Base-by-base conservation (phyloP, 2,888 invertebrate genomes). In the Trichacis sp. region DNA sequence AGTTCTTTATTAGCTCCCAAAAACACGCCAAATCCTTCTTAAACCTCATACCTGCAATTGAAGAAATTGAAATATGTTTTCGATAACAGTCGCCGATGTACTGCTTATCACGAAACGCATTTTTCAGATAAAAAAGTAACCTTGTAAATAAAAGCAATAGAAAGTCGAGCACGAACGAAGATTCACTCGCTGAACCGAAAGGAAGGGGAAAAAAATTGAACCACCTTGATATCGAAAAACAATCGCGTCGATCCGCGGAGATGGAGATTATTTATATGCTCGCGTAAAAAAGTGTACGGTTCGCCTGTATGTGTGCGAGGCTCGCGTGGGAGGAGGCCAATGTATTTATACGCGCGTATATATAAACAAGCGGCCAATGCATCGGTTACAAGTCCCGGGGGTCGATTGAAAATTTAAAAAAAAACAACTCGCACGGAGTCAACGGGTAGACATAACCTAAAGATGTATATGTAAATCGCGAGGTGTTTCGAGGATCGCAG, bases 361-460 rank as follows among this genome's bases (percentile, higher is more conserved):
- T 73, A 71, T 58, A 71, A 75, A 65, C 66, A 45, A 50, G 50
- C 17, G 45, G 51, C 50, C 59, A 46, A 50, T 53, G 53, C 50
- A 43, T 58, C 52, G 54, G 43, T 11, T 18, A 43, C n/a, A n/a
- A n/a, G n/a, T n/a, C n/a, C n/a, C 18, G 30, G 64, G 42, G 45
- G 56, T 56, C 43, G 50, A 36, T 47, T n/a, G 18, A 18, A 19
- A 43, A 43, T 18, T 40, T 15, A 69, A 64, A 73, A 68, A 76
- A 59, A 61, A 75, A 77, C 77, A 73, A 42, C 18, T 43, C 43
- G 9, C 17, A 68, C 71, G 73, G 72, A 77, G 73, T 75, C 74
- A 73, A 72, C 69, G 58, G 71, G 71, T 75, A 73, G 80, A 81
- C 81, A 80, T 81, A 81, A 81, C 81, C 81, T 81, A 78, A 75